Percentiles rank a stretch among this genome's conserved stretches.
phyloP scores from a whole-genome alignment of 2,113 vertebrate genomes.

The Rhodinocichla rosea region DNA sequence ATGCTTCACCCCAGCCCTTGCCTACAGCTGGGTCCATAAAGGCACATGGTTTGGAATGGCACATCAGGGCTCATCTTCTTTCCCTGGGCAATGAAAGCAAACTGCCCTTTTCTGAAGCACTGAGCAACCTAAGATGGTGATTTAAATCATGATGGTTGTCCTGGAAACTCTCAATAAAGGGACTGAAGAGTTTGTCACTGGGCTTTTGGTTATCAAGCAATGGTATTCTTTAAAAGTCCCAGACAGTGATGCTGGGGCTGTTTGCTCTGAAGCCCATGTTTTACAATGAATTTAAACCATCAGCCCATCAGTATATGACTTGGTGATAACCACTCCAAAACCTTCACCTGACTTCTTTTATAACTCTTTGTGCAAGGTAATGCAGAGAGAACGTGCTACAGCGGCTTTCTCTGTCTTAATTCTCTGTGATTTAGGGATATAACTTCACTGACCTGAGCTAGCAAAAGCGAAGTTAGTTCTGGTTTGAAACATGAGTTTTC shows the following conservation, averaged over 20 bases:
- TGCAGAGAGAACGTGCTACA: not conserved
- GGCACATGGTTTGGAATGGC: not conserved
- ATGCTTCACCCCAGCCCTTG: slow-evolving; percentile 38
- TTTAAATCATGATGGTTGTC: not conserved
- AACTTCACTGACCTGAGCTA: not conserved
- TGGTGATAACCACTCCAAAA: not conserved
- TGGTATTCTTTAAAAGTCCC: not conserved
- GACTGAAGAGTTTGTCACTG: not conserved
- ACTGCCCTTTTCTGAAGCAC: not conserved
- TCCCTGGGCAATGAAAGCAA: not conserved
- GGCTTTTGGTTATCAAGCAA: not conserved
- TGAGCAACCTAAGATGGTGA: not conserved
- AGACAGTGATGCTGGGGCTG: not conserved
- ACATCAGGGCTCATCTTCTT: slow-evolving; percentile 18
- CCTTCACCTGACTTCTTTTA: not conserved
- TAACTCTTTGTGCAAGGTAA: not conserved
- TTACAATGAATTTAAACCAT: not conserved
- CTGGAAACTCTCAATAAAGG: not conserved
- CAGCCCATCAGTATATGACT: not conserved
- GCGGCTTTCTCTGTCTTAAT: not conserved
- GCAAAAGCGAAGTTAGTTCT: not conserved
- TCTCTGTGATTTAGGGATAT: not conserved
- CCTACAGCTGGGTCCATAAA: slow-evolving; percentile 37
- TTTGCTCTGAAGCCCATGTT: not conserved
- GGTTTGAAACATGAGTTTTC: not conserved